These are phyloP conservation scores for Budorcas taxicolor DNA, from an alignment of 2,113 vertebrate species.

Conservation along the genomic window DNA sequence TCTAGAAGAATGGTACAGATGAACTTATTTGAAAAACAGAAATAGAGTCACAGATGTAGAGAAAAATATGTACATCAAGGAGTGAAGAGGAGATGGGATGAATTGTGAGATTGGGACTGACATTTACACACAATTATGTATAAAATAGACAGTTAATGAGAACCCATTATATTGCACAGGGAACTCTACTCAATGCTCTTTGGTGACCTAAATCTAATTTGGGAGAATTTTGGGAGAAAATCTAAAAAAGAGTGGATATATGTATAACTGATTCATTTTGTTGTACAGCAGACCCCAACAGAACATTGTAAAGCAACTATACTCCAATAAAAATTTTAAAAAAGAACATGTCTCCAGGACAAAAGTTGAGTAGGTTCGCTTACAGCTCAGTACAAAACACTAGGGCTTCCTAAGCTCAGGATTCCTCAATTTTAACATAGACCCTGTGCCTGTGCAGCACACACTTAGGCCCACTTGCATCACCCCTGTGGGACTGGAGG, in stretches of 20 bases:
- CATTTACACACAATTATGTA: background rate
- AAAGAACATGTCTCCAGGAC: background rate
- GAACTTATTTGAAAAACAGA: background rate
- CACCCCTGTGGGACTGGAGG: background rate
- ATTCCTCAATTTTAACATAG: background rate
- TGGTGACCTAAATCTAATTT: background rate
- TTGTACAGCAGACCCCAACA: background rate
- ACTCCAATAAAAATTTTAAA: background rate
- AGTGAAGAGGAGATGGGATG: background rate
- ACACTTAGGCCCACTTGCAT: background rate
- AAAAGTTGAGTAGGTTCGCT: background rate
- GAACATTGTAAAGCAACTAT: background rate
- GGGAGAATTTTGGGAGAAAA: background rate
- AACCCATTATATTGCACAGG: background rate
- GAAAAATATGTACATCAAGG: background rate
- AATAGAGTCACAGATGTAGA: background rate
- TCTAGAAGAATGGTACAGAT: background rate
- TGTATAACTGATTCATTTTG: background rate
- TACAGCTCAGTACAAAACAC: background rate
- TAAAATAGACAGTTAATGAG: background rate
- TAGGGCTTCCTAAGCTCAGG: background rate
- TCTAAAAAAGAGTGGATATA: background rate
- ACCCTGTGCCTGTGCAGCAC: background rate
- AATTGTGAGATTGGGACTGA: background rate
- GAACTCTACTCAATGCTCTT: background rate